A percentile compares a stretch with the other conserved stretches of the same genome.
phyloP scores from a whole-genome alignment of 2,113 vertebrate species.

The Tamias sibiricus region DNA sequence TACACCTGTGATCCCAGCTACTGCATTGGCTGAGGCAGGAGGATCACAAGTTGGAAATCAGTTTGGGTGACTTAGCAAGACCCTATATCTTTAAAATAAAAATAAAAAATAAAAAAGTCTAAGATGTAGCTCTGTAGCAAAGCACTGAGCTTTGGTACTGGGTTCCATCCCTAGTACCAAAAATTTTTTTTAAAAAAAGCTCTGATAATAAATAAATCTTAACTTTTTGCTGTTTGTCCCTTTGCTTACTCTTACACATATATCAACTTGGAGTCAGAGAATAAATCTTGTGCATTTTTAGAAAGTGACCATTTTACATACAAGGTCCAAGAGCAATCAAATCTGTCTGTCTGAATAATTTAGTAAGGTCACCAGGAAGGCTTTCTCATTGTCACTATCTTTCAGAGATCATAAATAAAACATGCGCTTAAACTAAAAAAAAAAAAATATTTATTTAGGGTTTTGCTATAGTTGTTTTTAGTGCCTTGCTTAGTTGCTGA shows the following conservation, averaged over 20 bases:
- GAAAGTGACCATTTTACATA: slow-evolving; percentile 48
- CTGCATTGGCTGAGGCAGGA: background rate
- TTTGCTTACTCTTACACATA: background rate
- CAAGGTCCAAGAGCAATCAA: background rate
- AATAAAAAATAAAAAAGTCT: background rate
- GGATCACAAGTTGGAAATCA: background rate
- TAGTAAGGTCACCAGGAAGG: background rate
- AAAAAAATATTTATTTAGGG: too few species aligned
- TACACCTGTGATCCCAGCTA: background rate
- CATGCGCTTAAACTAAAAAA: background rate
- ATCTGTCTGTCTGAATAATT: background rate
- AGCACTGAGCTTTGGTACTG: too few species aligned
- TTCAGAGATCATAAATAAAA: slow-evolving; percentile 26
- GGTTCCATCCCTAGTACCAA: background rate
- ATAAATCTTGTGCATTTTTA: background rate
- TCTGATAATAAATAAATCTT: slow-evolving; percentile 17
- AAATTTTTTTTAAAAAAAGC: too few species aligned
- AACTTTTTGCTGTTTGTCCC: background rate
- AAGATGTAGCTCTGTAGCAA: background rate
- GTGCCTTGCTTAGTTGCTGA: too few species aligned
- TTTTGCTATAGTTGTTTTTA: too few species aligned
- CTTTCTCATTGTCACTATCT: slow-evolving; percentile 27
- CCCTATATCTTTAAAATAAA: background rate
- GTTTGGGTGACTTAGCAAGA: background rate
- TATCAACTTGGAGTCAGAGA: slow-evolving; percentile 6